Conservation (phyloP, 2,888 invertebrate genomes). For the Tetragnatha montana region DNA sequence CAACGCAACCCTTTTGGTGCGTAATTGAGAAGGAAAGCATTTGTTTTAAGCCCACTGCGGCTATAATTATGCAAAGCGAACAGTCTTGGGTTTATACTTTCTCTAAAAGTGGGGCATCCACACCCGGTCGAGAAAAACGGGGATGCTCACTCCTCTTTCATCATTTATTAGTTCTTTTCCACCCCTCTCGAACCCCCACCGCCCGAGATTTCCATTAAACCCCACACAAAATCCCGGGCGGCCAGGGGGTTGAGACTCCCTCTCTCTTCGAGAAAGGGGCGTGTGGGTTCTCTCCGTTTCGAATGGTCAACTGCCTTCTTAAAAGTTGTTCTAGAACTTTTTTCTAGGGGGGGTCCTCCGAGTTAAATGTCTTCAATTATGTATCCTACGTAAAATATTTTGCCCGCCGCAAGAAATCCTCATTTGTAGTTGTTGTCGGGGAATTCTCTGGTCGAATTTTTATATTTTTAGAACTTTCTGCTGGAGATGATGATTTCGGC, state of each 20-base stretch:
- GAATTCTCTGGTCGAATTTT: background rate
- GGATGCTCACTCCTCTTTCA: constrained; percentile 9
- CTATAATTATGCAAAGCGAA: constrained; percentile 63
- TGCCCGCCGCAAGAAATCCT: constrained; percentile 36
- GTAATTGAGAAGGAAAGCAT: constrained; percentile 59
- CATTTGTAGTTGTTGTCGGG: constrained; percentile 20
- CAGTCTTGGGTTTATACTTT: constrained; percentile 30
- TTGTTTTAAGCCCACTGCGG: constrained; percentile 50
- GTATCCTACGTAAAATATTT: constrained; percentile 31
- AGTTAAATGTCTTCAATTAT: constrained; percentile 62
- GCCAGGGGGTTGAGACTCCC: too few relatives aligned
- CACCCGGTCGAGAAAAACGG: constrained; percentile 38
- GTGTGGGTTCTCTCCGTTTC: constrained; percentile 37
- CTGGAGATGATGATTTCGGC: background rate
- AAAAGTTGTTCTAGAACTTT: constrained; percentile 40
- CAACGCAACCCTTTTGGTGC: constrained; percentile 52
- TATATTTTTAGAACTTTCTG: constrained; percentile 3
- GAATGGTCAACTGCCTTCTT: constrained; percentile 44
- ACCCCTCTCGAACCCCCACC: too few relatives aligned
- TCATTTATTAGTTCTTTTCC: constrained; percentile 57
- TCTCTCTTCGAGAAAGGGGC: constrained; percentile 29
- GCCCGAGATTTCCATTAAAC: too few relatives aligned
- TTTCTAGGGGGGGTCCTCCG: constrained; percentile 7
- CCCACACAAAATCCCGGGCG: too few relatives aligned
- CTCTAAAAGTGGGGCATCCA: constrained; percentile 14